These are phyloP conservation scores for Apostichopus leukothele DNA, from an alignment of 53 echinoderm and acorn worm genomes.

Conservation along the genomic window DNA sequence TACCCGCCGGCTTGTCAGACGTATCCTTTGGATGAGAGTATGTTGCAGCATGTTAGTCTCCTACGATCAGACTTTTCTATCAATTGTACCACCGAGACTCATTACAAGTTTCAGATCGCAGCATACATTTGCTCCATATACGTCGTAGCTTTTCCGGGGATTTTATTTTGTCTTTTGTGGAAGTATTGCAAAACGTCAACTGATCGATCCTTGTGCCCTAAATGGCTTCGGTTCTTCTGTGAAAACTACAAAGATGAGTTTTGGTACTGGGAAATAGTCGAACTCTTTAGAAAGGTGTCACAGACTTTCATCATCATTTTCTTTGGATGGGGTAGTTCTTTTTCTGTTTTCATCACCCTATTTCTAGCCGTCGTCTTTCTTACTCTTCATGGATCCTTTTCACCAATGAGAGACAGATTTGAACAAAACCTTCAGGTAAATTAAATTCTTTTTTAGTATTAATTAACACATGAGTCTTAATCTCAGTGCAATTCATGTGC, in stretches of 20 bases:
- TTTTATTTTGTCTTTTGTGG: not conserved
- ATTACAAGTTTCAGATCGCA: conserved; percentile 3
- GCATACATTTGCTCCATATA: conserved; percentile 14
- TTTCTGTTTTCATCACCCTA: conserved; percentile 1
- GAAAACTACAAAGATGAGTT: conserved; percentile 39
- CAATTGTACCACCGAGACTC: conserved; percentile 33
- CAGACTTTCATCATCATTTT: conserved; percentile 11
- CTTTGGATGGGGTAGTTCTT: conserved; percentile 29
- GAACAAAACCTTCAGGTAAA: conserved; percentile 34
- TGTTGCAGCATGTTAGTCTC: not conserved
- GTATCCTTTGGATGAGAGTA: conserved; percentile 47
- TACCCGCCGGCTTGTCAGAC: conserved; percentile 53
- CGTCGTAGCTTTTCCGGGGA: not conserved
- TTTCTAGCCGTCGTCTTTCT: conserved; percentile 8
- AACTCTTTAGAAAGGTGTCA: conserved; percentile 20
- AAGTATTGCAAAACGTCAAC: not conserved
- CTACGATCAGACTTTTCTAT: conserved; percentile 65
- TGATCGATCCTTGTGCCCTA: too few relatives aligned
- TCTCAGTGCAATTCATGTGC: too few relatives aligned
- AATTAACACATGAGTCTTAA: too few relatives aligned
- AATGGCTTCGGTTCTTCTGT: conserved; percentile 17
- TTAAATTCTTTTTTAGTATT: not conserved
- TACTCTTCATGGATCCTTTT: conserved; percentile 13
- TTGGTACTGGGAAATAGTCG: conserved; percentile 46
- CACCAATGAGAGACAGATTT: conserved; percentile 31